Conservation (phyloP, 2,797 vertebrate species). For the Phalanger gymnotis region DNA sequence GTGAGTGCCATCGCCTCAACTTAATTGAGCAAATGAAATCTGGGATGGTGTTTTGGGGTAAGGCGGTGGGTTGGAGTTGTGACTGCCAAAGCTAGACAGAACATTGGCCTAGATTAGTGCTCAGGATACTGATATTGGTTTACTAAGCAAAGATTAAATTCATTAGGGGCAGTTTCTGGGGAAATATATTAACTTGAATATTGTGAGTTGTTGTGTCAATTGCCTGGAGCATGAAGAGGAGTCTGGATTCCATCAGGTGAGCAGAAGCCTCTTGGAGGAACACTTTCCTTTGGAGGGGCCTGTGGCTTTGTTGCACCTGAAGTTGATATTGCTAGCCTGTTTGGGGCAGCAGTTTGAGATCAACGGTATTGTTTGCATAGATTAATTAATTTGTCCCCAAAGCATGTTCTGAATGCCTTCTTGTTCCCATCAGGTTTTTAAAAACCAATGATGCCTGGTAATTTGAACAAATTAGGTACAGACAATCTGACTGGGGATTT, state of each 20-base stretch:
- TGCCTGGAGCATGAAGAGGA: neutral
- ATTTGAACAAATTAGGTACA: constrained; percentile 38
- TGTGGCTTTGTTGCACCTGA: neutral
- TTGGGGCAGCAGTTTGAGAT: constrained; percentile 31
- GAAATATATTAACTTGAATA: neutral
- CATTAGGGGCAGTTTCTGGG: neutral
- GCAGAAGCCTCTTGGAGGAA: neutral
- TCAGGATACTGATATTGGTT: neutral
- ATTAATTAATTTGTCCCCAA: constrained; percentile 8
- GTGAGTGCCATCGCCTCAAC: neutral
- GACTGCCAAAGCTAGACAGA: neutral
- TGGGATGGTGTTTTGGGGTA: neutral
- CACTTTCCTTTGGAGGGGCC: neutral
- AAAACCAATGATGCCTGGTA: neutral
- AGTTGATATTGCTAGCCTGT: neutral
- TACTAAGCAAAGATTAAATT: neutral
- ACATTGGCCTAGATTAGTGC: neutral
- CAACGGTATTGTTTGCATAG: constrained; percentile 1
- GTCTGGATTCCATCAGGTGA: neutral
- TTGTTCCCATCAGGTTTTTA: constrained; percentile 17
- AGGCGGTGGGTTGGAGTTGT: neutral
- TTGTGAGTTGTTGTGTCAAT: neutral
- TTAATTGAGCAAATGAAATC: neutral
- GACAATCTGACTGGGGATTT: neutral
- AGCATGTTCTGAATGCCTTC: neutral